A percentile compares a stretch with the other conserved stretches of the same genome.
These are phyloP conservation scores for Athalia circularis DNA, from an alignment of 2,888 invertebrate species.

Conservation along the genomic window DNA sequence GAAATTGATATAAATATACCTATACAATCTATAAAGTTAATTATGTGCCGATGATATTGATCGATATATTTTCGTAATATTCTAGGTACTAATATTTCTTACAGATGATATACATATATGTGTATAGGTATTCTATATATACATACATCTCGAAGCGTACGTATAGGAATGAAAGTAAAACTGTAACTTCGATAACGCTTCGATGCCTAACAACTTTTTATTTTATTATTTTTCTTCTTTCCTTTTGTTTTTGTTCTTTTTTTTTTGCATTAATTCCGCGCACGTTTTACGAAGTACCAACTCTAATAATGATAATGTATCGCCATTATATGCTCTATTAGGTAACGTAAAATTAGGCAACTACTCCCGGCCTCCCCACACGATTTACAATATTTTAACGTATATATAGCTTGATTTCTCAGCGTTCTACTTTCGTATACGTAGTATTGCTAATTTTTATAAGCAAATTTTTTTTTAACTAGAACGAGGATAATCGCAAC, in stretches of 20 bases:
- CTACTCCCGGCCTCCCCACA: background rate
- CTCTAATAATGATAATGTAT: background rate
- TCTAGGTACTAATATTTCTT: too few relatives aligned
- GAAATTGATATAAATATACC: too few relatives aligned
- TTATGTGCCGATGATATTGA: too few relatives aligned
- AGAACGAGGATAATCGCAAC: constrained; percentile 29
- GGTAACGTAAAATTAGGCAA: constrained; percentile 39
- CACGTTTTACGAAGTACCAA: constrained; percentile 27
- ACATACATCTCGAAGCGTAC: too few relatives aligned
- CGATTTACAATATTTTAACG: background rate
- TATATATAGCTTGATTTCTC: constrained; percentile 17
- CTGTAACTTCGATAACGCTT: too few relatives aligned
- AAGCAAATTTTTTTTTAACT: constrained; percentile 18
- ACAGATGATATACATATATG: too few relatives aligned
- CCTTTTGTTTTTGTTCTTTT: too few relatives aligned
- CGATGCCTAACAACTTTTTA: too few relatives aligned
- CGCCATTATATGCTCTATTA: constrained; percentile 32
- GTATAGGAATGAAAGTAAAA: too few relatives aligned
- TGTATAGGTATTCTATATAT: too few relatives aligned
- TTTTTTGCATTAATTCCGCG: background rate
- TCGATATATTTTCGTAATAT: too few relatives aligned
- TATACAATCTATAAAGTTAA: too few relatives aligned
- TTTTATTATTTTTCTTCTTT: background rate
- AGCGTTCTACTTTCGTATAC: constrained; percentile 25
- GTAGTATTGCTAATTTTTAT: constrained; percentile 23